phyloP scores from a whole-genome alignment of 2,797 vertebrate genomes.

The Sebastes oblongus region DNA sequence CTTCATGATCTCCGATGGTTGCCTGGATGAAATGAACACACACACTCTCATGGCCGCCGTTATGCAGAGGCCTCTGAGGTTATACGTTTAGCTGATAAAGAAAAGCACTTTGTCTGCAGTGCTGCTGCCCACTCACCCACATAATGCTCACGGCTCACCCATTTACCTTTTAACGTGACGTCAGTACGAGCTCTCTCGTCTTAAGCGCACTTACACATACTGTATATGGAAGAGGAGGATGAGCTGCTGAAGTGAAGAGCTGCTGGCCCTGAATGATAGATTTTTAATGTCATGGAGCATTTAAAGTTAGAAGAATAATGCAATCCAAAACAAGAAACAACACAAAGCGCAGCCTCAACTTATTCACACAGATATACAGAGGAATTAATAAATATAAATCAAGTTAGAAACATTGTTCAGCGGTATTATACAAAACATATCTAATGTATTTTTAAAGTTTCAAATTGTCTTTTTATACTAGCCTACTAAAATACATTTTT shows the following conservation, averaged over 20 bases:
- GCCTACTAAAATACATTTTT: background rate
- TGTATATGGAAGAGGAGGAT: slow-evolving; percentile 18
- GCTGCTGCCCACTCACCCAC: slow-evolving; percentile 47
- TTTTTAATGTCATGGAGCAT: slow-evolving; percentile 4
- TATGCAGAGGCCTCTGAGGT: slow-evolving; percentile 24
- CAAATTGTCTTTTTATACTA: too few species aligned
- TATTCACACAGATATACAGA: too few species aligned
- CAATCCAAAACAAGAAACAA: background rate
- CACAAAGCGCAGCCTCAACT: background rate
- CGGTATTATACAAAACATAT: too few species aligned
- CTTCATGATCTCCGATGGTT: background rate
- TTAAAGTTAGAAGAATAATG: background rate
- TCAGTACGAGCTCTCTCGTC: slow-evolving; percentile 17
- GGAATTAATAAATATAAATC: too few species aligned
- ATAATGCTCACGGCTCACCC: slow-evolving; percentile 37
- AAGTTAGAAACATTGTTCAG: too few species aligned
- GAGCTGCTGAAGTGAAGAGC: background rate
- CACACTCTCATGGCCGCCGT: background rate
- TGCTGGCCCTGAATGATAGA: slow-evolving; percentile 22
- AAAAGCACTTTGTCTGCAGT: slow-evolving; percentile 57
- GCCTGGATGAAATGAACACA: background rate
- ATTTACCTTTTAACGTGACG: slow-evolving; percentile 51
- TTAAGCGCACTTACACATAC: slow-evolving; percentile 25
- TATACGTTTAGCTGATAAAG: slow-evolving; percentile 33
- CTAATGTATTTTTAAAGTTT: too few species aligned